Conservation (phyloP, 2,888 invertebrate species). For the Mimachlamys varia region DNA sequence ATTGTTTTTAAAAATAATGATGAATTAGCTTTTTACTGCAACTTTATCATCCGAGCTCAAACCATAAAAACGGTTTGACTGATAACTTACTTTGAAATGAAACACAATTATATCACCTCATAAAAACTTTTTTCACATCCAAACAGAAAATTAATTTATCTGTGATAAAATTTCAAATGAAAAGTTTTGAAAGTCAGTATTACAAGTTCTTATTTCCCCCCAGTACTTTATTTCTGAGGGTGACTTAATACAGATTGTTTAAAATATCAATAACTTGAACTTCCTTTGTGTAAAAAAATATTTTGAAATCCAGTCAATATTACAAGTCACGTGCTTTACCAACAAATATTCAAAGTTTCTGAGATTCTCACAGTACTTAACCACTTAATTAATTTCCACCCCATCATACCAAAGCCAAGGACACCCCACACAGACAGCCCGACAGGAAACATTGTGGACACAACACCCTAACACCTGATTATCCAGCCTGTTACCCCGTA, state of each 20-base stretch:
- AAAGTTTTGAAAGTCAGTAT: background rate
- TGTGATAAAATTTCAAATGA: background rate
- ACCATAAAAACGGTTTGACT: background rate
- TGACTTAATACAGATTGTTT: no score
- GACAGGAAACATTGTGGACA: background rate
- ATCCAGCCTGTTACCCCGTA: background rate
- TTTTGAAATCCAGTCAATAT: no score
- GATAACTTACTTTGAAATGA: background rate
- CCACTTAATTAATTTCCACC: background rate
- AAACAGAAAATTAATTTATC: no score
- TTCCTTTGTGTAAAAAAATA: no score
- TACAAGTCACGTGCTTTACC: no score
- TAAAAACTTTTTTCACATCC: background rate
- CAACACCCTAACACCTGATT: background rate
- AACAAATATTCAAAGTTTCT: no score
- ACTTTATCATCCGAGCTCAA: background rate
- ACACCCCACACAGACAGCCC: background rate
- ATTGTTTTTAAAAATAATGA: background rate
- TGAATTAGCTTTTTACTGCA: background rate
- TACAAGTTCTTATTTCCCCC: background rate
- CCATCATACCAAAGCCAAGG: background rate
- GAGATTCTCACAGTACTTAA: background rate
- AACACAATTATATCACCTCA: background rate
- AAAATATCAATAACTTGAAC: no score
- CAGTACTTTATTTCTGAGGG: background rate